phyloP scores from a whole-genome alignment of 2,888 invertebrate genomes.

The Leptinotarsa peninsularis region DNA sequence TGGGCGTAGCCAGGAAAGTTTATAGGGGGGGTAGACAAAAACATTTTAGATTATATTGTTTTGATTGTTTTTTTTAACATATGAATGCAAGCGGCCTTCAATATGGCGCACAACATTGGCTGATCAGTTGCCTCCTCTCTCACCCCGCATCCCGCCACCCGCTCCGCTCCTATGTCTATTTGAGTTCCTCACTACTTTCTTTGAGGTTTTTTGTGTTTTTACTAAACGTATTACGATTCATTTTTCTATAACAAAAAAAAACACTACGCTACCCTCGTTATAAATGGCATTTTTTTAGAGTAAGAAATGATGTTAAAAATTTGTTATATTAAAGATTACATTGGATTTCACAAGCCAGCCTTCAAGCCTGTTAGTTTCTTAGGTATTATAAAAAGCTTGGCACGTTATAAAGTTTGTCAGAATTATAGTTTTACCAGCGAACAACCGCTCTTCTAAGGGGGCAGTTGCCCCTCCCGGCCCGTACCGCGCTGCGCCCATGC shows the following conservation, averaged over 20 bases:
- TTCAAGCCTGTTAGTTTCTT: neutral
- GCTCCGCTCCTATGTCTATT: too few species aligned
- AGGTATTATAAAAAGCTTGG: neutral
- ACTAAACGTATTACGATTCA: neutral
- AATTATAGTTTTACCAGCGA: neutral
- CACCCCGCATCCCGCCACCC: too few species aligned
- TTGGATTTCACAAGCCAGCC: neutral
- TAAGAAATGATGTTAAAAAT: neutral
- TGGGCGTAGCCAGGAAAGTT: too few species aligned
- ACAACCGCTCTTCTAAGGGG: neutral
- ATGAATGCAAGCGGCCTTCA: too few species aligned
- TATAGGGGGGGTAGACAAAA: too few species aligned
- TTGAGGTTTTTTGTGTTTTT: neutral
- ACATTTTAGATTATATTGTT: too few species aligned
- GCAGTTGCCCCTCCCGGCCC: neutral
- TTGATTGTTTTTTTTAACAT: too few species aligned
- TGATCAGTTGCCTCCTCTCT: too few species aligned
- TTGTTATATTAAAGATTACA: neutral
- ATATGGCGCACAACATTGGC: too few species aligned
- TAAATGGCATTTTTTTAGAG: neutral
- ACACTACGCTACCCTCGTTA: neutral
- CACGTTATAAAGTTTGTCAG: neutral
- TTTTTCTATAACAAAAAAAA: neutral
- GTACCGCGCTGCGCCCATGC: neutral
- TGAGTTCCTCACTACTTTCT: too few species aligned